These are phyloP conservation scores for Isichthys henryi DNA, from an alignment of 2,113 vertebrate genomes.

Conservation along the genomic window DNA sequence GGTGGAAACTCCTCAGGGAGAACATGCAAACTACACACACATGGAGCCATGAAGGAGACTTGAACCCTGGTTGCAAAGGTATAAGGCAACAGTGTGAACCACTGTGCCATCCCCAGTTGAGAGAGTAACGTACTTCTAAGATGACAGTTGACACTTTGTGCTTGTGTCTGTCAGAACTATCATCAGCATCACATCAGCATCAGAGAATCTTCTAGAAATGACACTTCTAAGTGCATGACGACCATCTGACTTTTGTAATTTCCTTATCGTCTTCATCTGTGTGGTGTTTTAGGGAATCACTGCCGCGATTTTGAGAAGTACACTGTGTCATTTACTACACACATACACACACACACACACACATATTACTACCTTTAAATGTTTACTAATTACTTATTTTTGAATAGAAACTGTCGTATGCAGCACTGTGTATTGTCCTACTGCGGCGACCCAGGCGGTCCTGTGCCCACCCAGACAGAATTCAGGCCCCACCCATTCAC, in stretches of 20 bases:
- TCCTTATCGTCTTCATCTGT: neutral
- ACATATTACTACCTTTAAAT: neutral
- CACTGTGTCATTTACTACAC: too few relatives aligned
- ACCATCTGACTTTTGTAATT: neutral
- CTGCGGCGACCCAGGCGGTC: neutral
- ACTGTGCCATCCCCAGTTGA: neutral
- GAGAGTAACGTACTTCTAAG: neutral
- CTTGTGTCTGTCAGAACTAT: neutral
- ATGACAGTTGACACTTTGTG: neutral
- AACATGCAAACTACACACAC: neutral
- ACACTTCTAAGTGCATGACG: neutral
- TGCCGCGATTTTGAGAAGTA: too few relatives aligned
- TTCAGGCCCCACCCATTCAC: neutral
- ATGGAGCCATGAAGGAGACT: neutral
- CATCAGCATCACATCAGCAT: too few relatives aligned
- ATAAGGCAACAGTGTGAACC: neutral
- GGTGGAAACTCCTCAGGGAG: neutral
- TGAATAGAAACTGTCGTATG: neutral
- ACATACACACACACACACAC: too few relatives aligned
- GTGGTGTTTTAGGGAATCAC: too few relatives aligned
- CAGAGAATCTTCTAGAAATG: neutral
- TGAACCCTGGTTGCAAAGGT: neutral
- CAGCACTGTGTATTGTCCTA: neutral
- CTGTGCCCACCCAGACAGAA: neutral
- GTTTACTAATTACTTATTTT: neutral